Conservation (phyloP, 1,140 invertebrate genomes). For the Drosophila leontia region DNA sequence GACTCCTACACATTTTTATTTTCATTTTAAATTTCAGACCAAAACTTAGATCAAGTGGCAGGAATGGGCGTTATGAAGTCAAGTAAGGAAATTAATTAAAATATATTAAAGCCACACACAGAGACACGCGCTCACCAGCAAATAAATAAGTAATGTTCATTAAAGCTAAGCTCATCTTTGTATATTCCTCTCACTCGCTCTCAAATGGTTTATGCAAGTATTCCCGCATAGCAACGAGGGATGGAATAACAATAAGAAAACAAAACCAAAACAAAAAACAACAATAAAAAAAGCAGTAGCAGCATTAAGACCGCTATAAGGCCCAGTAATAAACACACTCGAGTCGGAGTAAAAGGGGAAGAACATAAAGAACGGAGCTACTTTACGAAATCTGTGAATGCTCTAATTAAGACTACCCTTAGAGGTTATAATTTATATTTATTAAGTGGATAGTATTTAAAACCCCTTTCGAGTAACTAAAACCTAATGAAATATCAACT, state of each 20-base stretch:
- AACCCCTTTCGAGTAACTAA: rapidly evolving
- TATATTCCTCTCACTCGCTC: conserved; percentile 7
- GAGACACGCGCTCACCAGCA: conserved; percentile 11
- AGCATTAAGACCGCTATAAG: conserved; percentile 7
- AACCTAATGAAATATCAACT: neutral
- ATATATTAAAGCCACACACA: conserved; percentile 52
- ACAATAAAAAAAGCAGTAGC: conserved; percentile 2
- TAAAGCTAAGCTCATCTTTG: conserved; percentile 52
- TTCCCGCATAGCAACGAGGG: conserved; percentile 58
- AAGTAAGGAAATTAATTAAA: conserved; percentile 43
- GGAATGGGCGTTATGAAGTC: conserved; percentile 9
- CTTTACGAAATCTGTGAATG: neutral
- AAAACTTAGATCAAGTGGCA: neutral
- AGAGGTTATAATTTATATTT: neutral
- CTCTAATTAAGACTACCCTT: neutral
- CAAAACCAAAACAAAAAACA: conserved; percentile 24
- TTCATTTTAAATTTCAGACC: neutral
- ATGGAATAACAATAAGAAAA: conserved; percentile 43
- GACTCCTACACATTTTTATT: no score
- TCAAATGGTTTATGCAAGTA: neutral
- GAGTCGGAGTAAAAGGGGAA: conserved; percentile 9
- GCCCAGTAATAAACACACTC: conserved; percentile 63
- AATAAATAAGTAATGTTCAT: conserved; percentile 42
- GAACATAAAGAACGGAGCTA: conserved; percentile 8
- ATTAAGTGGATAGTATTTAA: neutral